Evolutionary conservation across 1,140 invertebrate genomes (phyloP).

Genomic region (Drosophila busckii): DNA sequence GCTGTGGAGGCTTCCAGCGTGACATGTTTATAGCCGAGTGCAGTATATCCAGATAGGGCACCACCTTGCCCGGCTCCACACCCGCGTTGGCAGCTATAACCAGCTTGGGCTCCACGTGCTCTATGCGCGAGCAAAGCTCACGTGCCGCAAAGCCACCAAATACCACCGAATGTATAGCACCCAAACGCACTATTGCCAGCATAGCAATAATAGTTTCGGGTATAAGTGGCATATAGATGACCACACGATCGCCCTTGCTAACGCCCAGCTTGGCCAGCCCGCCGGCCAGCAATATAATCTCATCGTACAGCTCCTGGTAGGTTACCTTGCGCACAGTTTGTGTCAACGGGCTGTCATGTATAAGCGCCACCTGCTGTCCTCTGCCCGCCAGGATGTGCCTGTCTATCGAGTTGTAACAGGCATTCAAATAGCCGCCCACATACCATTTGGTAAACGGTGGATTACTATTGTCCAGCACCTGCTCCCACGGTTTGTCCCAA

Average conservation of each 20-base stretch:
- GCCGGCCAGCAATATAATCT: conserved; percentile 89
- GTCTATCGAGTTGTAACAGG: conserved; percentile 95
- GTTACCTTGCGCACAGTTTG: conserved; percentile 87
- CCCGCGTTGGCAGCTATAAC: conserved; percentile 94
- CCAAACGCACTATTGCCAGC: conserved; percentile 89
- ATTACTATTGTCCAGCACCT: conserved; percentile 90
- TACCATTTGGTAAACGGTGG: conserved; percentile 95
- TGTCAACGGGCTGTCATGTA: conserved; percentile 94
- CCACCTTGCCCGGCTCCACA: conserved; percentile 90
- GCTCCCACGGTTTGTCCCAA: conserved; percentile 90
- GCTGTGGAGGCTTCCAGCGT: conserved; percentile 83
- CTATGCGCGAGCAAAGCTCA: conserved; percentile 90
- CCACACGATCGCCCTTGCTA: conserved; percentile 83
- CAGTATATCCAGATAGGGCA: conserved; percentile 92
- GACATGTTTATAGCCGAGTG: conserved; percentile 90
- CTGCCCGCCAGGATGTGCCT: conserved; percentile 89
- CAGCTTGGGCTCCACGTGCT: conserved; percentile 92
- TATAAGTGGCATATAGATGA: conserved; percentile 95
- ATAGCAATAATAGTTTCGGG: conserved; percentile 93
- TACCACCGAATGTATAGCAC: conserved; percentile 92
- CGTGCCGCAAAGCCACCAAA: conserved; percentile 94
- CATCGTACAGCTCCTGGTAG: conserved; percentile 88
- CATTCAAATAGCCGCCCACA: conserved; percentile 93
- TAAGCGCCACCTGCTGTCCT: conserved; percentile 89
- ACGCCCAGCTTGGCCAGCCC: conserved; percentile 87